Percentiles rank a stretch among this genome's conserved stretches.
These are phyloP conservation scores for Epizoanthus ramosus DNA, from an alignment of 92 coral and sea anemone genomes.

Conservation along the genomic window DNA sequence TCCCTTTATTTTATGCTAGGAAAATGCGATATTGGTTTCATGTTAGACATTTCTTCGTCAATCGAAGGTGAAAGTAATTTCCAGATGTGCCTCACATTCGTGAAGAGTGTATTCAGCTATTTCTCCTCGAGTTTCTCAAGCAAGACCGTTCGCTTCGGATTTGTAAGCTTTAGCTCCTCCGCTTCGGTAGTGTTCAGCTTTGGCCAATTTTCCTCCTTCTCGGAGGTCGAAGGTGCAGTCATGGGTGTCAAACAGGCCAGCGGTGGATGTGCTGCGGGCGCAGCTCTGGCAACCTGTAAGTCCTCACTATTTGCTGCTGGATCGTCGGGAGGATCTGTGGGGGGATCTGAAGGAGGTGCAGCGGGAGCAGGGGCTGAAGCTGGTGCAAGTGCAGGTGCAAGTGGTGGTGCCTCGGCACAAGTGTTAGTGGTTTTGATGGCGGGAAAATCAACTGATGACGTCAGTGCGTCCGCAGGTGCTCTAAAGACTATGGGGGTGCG, in stretches of 20 bases:
- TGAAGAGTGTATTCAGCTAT: constrained; percentile 33
- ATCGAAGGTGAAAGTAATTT: constrained; percentile 37
- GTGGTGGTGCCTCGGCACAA: constrained; percentile 54
- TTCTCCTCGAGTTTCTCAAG: constrained; percentile 27
- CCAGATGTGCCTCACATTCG: constrained; percentile 40
- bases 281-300: constrained; percentile 32
- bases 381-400: constrained; percentile 43
- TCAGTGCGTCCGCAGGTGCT: constrained; percentile 56
- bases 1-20: not conserved
- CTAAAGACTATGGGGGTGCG: constrained; percentile 62
- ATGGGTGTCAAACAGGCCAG: constrained; percentile 37
- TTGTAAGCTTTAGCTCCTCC: constrained; percentile 33
- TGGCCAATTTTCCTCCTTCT: constrained; percentile 30
- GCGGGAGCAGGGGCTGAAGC: constrained; percentile 15
- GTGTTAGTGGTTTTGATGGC: constrained; percentile 80
- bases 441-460: constrained; percentile 78
- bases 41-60: constrained; percentile 33
- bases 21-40: constrained; percentile 31
- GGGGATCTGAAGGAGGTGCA: constrained; percentile 31
- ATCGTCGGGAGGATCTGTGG: constrained; percentile 38
- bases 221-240: constrained; percentile 30
- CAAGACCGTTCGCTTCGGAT: constrained; percentile 36
- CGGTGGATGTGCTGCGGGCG: constrained; percentile 46
- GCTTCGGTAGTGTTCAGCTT: constrained; percentile 36
- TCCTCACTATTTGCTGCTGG: constrained; percentile 32